Evolutionary conservation across 1,140 invertebrate species (phyloP).

Genomic region (Saccostrea glomerata): DNA sequence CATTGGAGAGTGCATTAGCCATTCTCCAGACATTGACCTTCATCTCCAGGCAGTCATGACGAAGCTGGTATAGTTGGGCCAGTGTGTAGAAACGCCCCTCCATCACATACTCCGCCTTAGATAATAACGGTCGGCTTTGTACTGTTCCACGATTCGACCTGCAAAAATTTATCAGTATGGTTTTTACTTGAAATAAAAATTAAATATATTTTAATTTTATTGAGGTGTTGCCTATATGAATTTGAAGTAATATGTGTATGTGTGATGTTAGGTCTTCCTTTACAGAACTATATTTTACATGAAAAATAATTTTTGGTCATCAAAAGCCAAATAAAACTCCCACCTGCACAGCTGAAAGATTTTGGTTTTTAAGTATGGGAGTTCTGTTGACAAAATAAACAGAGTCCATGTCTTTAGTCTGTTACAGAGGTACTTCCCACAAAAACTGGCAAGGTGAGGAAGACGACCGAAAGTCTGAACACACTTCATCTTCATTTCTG

Average conservation of each 20-base stretch:
- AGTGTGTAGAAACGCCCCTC: conserved; percentile 2
- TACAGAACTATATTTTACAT: neutral
- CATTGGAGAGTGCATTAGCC: neutral
- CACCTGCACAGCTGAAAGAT: neutral
- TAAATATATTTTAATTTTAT: neutral
- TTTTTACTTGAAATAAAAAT: neutral
- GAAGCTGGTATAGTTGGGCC: neutral
- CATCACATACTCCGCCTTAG: conserved; percentile 8
- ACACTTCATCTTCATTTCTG: neutral
- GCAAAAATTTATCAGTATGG: neutral
- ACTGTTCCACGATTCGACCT: neutral
- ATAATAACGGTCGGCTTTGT: neutral
- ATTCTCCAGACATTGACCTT: neutral
- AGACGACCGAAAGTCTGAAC: neutral
- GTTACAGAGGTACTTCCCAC: neutral
- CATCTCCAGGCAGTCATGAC: neutral
- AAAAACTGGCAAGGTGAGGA: neutral
- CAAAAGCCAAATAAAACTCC: neutral
- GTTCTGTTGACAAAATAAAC: neutral
- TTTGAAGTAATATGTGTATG: neutral
- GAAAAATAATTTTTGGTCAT: neutral
- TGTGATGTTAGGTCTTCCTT: neutral
- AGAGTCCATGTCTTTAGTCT: neutral
- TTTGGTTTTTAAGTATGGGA: no score
- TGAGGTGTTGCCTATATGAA: neutral